Percentiles rank a stretch among this genome's conserved stretches.
Conservation (phyloP, 2,888 invertebrate species). For the Hypselothyrea guttata region DNA sequence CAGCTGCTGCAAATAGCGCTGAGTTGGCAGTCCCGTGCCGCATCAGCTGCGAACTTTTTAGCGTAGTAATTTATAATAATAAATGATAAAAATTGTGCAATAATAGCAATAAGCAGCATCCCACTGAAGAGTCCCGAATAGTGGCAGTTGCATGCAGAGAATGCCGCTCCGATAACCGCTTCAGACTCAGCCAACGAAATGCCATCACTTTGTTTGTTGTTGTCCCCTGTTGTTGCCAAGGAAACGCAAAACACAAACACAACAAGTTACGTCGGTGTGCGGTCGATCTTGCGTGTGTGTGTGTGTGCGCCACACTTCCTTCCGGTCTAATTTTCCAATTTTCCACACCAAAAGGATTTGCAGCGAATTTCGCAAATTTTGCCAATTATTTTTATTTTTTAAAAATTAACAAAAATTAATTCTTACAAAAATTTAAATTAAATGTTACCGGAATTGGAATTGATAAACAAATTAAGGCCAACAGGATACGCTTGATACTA, state of each 20-base stretch:
- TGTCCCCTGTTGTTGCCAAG: slow-evolving; percentile 67
- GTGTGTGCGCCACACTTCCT: slow-evolving; percentile 59
- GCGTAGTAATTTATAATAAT: slow-evolving; percentile 14
- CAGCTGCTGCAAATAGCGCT: no score
- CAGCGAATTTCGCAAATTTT: slow-evolving; percentile 7
- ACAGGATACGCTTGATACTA: neutral
- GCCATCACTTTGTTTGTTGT: slow-evolving; percentile 59
- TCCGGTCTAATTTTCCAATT: slow-evolving; percentile 68
- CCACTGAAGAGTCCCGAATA: slow-evolving; percentile 17
- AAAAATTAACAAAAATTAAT: slow-evolving; percentile 9
- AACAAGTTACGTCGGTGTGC: slow-evolving; percentile 63
- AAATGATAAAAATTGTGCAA: slow-evolving; percentile 17
- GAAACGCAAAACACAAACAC: slow-evolving; percentile 76
- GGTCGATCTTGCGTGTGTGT: slow-evolving; percentile 41
- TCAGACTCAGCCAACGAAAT: slow-evolving; percentile 35
- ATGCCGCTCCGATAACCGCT: slow-evolving; percentile 1
- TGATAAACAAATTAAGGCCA: slow-evolving; percentile 1
- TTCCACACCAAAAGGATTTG: slow-evolving; percentile 45
- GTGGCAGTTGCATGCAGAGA: neutral
- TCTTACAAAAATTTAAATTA: slow-evolving; percentile 28
- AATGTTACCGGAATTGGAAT: slow-evolving; percentile 6
- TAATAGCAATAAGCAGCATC: slow-evolving; percentile 23
- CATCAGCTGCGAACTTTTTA: slow-evolving; percentile 43
- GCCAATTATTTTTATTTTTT: neutral
- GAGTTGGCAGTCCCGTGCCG: slow-evolving; percentile 14